Evolutionary conservation across 1,140 invertebrate genomes (phyloP).

Genomic region (Adoxophyes honmai): DNA sequence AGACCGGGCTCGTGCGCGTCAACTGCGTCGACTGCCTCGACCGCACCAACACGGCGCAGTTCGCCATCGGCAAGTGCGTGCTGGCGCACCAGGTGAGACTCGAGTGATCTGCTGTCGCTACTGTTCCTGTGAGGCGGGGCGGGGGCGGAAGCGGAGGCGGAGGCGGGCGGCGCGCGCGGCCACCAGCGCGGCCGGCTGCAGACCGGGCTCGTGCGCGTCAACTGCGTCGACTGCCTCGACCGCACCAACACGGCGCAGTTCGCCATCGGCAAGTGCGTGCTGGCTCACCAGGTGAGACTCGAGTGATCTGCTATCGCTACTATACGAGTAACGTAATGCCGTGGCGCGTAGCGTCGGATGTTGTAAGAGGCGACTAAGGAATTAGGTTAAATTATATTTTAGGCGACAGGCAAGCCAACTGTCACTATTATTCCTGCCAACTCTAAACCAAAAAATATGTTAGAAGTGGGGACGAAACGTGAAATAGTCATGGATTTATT

Average conservation of each 20-base stretch:
- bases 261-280: constrained; percentile 97
- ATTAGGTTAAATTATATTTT: no score
- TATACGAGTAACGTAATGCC: no score
- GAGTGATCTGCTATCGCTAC: no score
- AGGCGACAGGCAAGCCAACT: no score
- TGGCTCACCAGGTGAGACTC: constrained; percentile 87
- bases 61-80: constrained; percentile 98
- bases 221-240: constrained; percentile 99
- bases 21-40: constrained; percentile 99
- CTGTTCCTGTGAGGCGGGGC: constrained; percentile 81
- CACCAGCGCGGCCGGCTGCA: constrained; percentile 76
- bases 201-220: constrained; percentile 96
- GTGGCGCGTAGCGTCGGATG: no score
- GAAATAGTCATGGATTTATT: no score
- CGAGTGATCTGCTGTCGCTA: constrained; percentile 80
- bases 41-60: constrained; percentile 99
- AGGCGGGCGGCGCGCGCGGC: constrained; percentile 35
- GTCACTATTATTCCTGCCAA: no score
- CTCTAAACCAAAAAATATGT: no score
- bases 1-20: constrained; percentile 96
- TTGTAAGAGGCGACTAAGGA: no score
- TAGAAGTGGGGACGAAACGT: no score
- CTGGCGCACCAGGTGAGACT: constrained; percentile 87
- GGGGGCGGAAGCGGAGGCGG: constrained; percentile 23
- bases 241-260: constrained; percentile 99